phyloP scores from a whole-genome alignment of 2,113 vertebrate species.

The Casuarius casuarius region DNA sequence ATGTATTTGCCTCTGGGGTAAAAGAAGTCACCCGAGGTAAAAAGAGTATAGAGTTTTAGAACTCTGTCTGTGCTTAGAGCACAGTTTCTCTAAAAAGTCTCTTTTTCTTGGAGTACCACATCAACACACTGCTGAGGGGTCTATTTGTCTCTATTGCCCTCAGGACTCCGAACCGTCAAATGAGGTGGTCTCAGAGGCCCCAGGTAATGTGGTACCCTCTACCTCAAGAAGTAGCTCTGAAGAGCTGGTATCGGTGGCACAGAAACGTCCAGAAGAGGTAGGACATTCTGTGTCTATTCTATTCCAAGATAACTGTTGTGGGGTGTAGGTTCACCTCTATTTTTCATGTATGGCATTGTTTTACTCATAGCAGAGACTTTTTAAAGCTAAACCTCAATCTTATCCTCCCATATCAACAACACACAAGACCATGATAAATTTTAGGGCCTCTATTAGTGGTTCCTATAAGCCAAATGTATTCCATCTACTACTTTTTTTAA shows the following conservation, averaged over 20 bases:
- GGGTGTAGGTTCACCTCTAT: neutral
- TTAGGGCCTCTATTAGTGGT: neutral
- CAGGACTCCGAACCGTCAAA: constrained; percentile 74
- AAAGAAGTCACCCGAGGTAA: neutral
- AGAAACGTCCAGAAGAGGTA: constrained; percentile 75
- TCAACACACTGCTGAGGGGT: constrained; percentile 66
- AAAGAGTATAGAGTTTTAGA: neutral
- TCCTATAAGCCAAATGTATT: neutral
- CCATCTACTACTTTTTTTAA: neutral
- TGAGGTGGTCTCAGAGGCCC: constrained; percentile 75
- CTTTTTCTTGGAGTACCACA: neutral
- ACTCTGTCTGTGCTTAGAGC: constrained; percentile 8
- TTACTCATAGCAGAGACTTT: neutral
- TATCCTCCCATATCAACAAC: neutral
- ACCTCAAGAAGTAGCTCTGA: constrained; percentile 76
- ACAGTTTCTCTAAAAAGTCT: constrained; percentile 15
- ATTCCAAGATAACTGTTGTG: constrained; percentile 15
- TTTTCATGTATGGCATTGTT: constrained; percentile 25
- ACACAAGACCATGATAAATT: neutral
- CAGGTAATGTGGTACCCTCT: constrained; percentile 70
- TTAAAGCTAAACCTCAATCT: neutral
- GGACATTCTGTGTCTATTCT: constrained; percentile 67
- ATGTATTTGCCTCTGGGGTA: neutral
- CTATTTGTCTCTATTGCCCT: constrained; percentile 73
- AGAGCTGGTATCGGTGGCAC: constrained; percentile 71